Evolutionary conservation across 1,140 invertebrate species (phyloP).

Genomic region (Nomia melanderi): DNA sequence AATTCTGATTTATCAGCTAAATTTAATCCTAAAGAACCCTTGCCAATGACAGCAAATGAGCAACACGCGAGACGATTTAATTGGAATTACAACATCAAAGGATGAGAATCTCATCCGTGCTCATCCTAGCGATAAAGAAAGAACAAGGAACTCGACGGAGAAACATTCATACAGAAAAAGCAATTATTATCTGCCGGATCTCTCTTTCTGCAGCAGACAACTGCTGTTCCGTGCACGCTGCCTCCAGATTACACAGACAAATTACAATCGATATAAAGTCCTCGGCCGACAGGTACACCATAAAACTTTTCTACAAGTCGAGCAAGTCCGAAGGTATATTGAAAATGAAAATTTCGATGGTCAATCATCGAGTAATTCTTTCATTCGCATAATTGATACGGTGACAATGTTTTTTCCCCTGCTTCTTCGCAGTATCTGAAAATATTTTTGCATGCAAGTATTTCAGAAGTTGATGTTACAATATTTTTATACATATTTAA

Average conservation of each 20-base stretch:
- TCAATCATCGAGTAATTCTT: too few species aligned
- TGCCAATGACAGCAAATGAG: neutral
- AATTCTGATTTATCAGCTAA: neutral
- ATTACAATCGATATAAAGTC: constrained; percentile 24
- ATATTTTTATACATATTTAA: too few species aligned
- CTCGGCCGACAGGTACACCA: neutral
- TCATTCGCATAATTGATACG: neutral
- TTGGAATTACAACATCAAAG: constrained; percentile 17
- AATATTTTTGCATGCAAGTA: too few species aligned
- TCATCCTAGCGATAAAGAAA: neutral
- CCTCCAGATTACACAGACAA: neutral
- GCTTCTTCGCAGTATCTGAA: too few species aligned
- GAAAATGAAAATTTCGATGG: neutral
- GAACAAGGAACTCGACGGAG: neutral
- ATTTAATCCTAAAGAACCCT: neutral
- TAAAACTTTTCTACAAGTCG: neutral
- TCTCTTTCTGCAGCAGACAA: constrained; percentile 53
- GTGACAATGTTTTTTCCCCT: too few species aligned
- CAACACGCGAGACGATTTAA: neutral
- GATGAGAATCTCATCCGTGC: neutral
- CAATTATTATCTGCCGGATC: constrained; percentile 35
- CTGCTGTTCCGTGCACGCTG: constrained; percentile 15
- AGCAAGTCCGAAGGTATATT: too few species aligned
- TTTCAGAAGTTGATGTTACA: too few species aligned
- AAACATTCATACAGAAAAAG: constrained; percentile 19